Percentiles rank a stretch among this genome's conserved stretches.
Conservation (phyloP, 1,140 invertebrate species). For the Thaumatotibia leucotreta region DNA sequence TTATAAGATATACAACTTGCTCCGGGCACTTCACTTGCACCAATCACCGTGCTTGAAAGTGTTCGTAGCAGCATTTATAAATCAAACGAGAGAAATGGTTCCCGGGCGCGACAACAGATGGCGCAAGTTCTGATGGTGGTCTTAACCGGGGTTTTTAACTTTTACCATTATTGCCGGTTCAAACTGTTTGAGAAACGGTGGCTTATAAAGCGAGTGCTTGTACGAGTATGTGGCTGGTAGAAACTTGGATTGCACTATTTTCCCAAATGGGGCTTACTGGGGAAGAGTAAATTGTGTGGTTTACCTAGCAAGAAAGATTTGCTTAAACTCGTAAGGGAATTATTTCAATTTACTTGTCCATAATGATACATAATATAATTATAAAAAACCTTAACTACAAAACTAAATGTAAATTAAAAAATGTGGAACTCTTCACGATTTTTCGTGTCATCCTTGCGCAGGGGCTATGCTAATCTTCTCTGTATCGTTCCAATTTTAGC, state of each 20-base stretch:
- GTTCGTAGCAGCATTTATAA: neutral
- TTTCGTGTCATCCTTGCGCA: constrained; percentile 95
- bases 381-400: no score
- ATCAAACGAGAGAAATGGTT: constrained; percentile 13
- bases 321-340: no score
- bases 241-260: neutral
- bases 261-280: no score
- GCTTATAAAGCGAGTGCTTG: neutral
- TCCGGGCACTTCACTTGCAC: neutral
- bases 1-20: neutral
- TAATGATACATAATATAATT: no score
- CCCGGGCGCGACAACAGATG: constrained; percentile 8
- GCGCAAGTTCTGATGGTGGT: constrained; percentile 7
- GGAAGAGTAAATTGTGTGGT: neutral
- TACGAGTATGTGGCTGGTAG: neutral
- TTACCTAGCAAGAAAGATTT: no score
- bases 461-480: constrained; percentile 96
- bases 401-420: no score
- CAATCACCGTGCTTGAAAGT: neutral
- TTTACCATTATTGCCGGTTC: constrained; percentile 12
- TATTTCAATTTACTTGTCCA: no score
- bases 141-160: constrained; percentile 3
- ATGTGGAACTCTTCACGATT: constrained; percentile 78
- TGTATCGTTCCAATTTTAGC: constrained; percentile 93
- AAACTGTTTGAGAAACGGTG: neutral